These are phyloP conservation scores for Chionis minor DNA, from an alignment of 2,113 vertebrate genomes.

Conservation along the genomic window DNA sequence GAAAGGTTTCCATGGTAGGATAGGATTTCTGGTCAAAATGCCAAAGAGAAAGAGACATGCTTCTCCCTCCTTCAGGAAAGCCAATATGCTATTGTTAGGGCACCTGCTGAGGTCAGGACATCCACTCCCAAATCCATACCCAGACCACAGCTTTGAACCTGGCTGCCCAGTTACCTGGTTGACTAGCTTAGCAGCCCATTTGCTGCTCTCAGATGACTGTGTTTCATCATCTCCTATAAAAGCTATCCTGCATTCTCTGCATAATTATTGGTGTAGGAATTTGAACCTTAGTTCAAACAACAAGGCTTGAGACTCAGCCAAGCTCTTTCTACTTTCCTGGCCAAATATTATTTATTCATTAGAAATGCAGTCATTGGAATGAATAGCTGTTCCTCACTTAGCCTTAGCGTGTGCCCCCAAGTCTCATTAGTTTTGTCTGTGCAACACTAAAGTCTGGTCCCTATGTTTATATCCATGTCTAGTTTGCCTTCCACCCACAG, in stretches of 20 bases:
- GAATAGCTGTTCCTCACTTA: background rate
- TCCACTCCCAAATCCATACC: background rate
- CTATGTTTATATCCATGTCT: background rate
- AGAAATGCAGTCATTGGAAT: background rate
- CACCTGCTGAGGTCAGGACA: background rate
- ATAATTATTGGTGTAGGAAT: constrained; percentile 1
- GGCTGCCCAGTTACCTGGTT: background rate
- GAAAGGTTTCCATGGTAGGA: background rate
- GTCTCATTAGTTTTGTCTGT: background rate
- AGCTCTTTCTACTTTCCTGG: background rate
- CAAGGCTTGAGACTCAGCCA: background rate
- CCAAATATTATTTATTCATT: constrained; percentile 40
- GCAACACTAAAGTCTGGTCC: background rate
- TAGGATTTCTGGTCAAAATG: constrained; percentile 36
- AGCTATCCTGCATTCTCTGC: background rate
- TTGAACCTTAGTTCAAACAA: background rate
- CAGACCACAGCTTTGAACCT: background rate
- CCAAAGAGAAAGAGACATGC: background rate
- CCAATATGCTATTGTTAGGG: background rate
- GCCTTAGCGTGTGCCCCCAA: background rate
- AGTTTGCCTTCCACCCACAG: background rate
- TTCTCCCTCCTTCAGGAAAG: background rate
- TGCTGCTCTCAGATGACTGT: background rate
- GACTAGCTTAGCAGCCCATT: background rate
- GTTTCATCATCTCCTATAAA: background rate